These are phyloP conservation scores for Oreocharis arfaki DNA, from an alignment of 2,113 vertebrate genomes.

Conservation along the genomic window DNA sequence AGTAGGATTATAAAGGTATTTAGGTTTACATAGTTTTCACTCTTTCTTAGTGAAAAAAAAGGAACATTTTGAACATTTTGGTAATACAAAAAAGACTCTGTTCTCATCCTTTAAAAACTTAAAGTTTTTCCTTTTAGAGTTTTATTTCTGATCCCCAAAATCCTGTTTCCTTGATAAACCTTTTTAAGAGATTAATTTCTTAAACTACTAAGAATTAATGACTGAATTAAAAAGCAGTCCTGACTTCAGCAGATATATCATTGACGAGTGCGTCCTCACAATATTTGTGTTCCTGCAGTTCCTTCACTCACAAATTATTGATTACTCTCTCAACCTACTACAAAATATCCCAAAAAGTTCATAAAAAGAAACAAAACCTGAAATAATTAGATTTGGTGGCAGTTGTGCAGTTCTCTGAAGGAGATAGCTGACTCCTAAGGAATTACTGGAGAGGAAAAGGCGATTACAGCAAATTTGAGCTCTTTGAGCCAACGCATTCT, in stretches of 20 bases:
- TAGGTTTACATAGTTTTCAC: not conserved
- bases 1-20: not conserved
- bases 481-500: constrained; percentile 9
- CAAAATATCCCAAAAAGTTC: not conserved
- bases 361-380: not conserved
- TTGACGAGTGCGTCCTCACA: not conserved
- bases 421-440: not conserved
- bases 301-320: not conserved
- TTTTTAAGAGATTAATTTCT: not conserved
- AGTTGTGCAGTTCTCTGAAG: not conserved
- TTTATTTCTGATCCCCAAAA: not conserved
- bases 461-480: constrained; percentile 7
- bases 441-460: constrained; percentile 41
- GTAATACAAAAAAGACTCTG: not conserved
- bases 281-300: not conserved
- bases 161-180: not conserved
- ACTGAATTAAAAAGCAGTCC: not conserved
- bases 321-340: not conserved
- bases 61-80: not conserved
- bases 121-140: not conserved
- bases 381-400: not conserved
- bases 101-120: not conserved
- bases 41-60: not conserved
- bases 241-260: not conserved
- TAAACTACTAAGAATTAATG: not conserved